phyloP scores from a whole-genome alignment of 2,113 vertebrate species.

The Perca flavescens region DNA sequence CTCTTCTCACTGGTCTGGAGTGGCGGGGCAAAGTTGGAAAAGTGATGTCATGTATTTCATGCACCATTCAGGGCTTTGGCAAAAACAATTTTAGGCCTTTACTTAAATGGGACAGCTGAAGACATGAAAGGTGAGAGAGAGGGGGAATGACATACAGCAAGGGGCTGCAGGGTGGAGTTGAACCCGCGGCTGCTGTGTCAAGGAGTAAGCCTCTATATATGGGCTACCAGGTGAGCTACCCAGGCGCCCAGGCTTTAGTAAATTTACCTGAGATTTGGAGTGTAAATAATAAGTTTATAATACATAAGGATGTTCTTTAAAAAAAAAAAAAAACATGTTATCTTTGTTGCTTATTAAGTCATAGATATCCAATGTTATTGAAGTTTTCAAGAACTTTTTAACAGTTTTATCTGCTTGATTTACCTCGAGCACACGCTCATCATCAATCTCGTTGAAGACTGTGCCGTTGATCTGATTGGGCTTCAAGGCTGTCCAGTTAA shows the following conservation, averaged over 20 bases:
- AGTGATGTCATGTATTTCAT: not conserved
- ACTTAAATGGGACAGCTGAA: too few species aligned
- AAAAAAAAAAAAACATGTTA: not conserved
- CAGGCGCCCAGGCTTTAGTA: not conserved
- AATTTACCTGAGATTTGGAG: not conserved
- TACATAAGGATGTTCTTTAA: not conserved
- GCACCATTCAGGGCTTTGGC: not conserved
- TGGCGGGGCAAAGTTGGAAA: not conserved
- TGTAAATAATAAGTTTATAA: constrained; percentile 1
- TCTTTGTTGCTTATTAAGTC: not conserved
- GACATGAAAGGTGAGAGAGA: too few species aligned
- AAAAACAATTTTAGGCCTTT: too few species aligned
- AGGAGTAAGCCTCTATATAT: too few species aligned
- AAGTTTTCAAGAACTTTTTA: not conserved
- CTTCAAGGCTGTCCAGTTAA: constrained; percentile 98
- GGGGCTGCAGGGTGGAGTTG: too few species aligned
- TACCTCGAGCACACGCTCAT: constrained; percentile 96
- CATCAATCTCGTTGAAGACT: constrained; percentile 97
- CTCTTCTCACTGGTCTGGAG: not conserved
- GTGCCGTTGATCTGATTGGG: constrained; percentile 99
- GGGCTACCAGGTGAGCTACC: too few species aligned
- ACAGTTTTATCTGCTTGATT: constrained; percentile 18
- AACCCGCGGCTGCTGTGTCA: too few species aligned
- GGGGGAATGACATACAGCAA: too few species aligned
- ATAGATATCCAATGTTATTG: not conserved